Base-by-base conservation (phyloP, 92 coral and sea anemone genomes). In the Chrysogorgia sp. region DNA sequence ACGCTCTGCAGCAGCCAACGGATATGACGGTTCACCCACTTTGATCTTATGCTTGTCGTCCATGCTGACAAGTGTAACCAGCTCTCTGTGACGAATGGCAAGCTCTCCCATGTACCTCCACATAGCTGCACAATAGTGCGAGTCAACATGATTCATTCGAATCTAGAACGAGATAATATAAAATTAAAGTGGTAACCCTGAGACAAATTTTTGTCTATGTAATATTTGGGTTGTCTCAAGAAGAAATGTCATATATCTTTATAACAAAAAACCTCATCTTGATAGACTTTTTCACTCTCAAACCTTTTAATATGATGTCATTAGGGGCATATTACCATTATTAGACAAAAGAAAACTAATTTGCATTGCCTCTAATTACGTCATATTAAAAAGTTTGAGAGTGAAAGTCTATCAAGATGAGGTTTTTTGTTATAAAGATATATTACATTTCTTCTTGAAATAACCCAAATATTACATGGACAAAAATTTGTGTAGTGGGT, bases 21-120 rank as follows among this genome's bases (percentile, higher is more conserved):
- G 84, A 25, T 45, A 66, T 10, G 56, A 79, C 3, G 77, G 76
- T 12, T 66, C 67, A 13, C 84, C 84, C 0, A 50, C 21, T 34
- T 65, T 79, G 13, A 79, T 33, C 49, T 63, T 78, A 48, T 63
- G 63, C n/a, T n/a, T n/a, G n/a, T n/a, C n/a, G n/a, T n/a, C n/a
- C n/a, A n/a, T 79, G 67, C 49, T 74, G 49, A 79, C 68, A 33
- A 79, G 41, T 1, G 41, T n/a, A 17, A 43, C 84, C 56, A 79
- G 20, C 0, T 49, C 76, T 67, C 10, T 33, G 76, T 79, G 35
- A 25, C 32, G 0, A 43, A 65, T 17, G 4, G 84, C 84, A 32
- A 66, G n/a, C 22, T 79, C 55, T 33, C 84, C 28, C 25, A 79
- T 35, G 49, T 79, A 79, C 13, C 67, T 55, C 76, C 67, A 65